Evolutionary conservation across 1,140 invertebrate genomes (phyloP), one percentile per base, ranked within the genome.

Genomic region (Chironomus striatipennis): DNA sequence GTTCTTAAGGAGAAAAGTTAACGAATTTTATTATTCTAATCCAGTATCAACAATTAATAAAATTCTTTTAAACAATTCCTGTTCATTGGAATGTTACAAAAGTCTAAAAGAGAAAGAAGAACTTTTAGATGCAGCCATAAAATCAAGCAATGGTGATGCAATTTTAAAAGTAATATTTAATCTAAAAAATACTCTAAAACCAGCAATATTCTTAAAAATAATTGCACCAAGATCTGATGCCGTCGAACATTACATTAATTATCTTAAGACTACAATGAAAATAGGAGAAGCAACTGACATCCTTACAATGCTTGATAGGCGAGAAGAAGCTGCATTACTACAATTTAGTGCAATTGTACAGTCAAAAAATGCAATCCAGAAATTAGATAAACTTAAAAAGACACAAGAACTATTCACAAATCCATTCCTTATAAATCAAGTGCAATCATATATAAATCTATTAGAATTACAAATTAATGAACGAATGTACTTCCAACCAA

Each of bases 121-220:
- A 74, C 75, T 88, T n/a, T 76, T 88, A 10, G 85, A 87, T 76
- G 85, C 83, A 70, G 83, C 86, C 0, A 78, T 87, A 18, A 79
- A 81, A 17, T 80, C 85, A 8, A 85, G 87, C 5, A 85, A 86
- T 75, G 87, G 87, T 2, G 86, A 88, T 83, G 84, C 84, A 15
- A 85, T 88, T 47, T 78, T 88, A 74, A 77, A 86, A 85, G 83
- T 85, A 5, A 83, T 87, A 0, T 75, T 88, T 0, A 88, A 87
- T 75, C 78, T 88, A 0, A 85, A 85, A 24, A 84, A 84, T 76
- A 87, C 86, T 0, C 75, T 88, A 0, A 86, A 87, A 75, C 81
- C 83, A 47, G 83, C 83, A 74, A 75, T 87, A 15, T 85, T 87
- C 6, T 81, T 85, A 75, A 83, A 84, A 67, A 77, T 88, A 15